A percentile compares a stretch with the other conserved stretches of the same genome.
Conservation (phyloP, 2,797 vertebrate genomes). For the Amazona ochrocephala region DNA sequence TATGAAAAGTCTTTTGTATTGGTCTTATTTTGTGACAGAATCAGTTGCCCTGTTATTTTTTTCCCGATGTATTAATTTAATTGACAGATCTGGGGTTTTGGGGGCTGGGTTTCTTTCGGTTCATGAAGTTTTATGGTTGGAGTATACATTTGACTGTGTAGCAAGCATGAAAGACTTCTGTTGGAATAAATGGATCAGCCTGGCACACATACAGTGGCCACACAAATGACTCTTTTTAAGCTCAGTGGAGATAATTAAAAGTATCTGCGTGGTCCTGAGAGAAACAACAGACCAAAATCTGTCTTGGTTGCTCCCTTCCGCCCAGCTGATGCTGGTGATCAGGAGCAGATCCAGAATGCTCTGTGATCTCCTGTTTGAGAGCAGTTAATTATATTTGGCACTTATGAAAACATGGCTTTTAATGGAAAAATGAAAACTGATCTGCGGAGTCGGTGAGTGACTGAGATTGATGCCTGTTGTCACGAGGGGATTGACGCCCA, state of each 20-base stretch:
- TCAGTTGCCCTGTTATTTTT: background rate
- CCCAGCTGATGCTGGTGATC: background rate
- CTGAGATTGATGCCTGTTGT: background rate
- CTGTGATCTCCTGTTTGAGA: background rate
- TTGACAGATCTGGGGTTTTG: fast-evolving
- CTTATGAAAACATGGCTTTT: background rate
- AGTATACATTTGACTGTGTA: background rate
- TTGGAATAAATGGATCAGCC: background rate
- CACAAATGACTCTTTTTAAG: background rate
- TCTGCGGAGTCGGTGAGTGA: fast-evolving
- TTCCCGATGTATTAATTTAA: background rate
- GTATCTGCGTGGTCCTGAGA: background rate
- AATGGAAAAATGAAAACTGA: background rate
- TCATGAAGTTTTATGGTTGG: background rate
- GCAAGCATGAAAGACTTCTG: background rate
- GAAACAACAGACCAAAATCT: background rate
- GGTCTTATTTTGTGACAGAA: background rate
- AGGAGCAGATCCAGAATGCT: background rate
- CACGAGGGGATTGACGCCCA: background rate
- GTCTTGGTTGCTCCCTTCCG: background rate
- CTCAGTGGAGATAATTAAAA: background rate
- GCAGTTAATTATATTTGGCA: background rate
- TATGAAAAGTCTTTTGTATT: background rate
- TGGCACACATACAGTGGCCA: background rate
- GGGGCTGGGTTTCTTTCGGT: fast-evolving